Evolutionary conservation across 1,140 invertebrate genomes (phyloP).

Genomic region (Neotoxoptera formosana): DNA sequence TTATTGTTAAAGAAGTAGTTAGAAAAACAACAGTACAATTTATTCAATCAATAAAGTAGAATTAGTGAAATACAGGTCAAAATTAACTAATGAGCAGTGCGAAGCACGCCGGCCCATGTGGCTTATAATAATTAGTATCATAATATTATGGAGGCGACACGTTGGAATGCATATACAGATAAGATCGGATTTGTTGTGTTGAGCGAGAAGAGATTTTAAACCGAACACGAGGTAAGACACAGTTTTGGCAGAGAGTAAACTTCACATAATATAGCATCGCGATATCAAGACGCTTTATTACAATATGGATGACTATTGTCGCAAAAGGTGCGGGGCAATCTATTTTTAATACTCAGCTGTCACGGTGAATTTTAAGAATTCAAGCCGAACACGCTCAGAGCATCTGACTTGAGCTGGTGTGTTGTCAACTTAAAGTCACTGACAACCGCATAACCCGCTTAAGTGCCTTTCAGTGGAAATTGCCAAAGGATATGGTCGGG

Average conservation of each 20-base stretch:
- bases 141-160: background rate
- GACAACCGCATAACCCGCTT: background rate
- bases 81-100: background rate
- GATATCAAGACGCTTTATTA: background rate
- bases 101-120: background rate
- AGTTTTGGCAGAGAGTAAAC: background rate
- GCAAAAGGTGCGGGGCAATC: background rate
- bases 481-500: background rate
- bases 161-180: background rate
- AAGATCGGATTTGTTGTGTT: background rate
- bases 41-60: background rate
- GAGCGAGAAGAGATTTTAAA: background rate
- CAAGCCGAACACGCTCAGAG: background rate
- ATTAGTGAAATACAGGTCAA: background rate
- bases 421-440: background rate
- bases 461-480: background rate
- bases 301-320: background rate
- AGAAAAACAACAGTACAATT: background rate
- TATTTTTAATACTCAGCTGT: background rate
- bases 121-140: background rate
- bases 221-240: background rate
- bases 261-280: background rate
- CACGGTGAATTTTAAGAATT: background rate
- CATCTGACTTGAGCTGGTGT: background rate
- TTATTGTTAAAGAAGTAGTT: background rate